Evolutionary conservation across 2,113 vertebrate species (phyloP), one percentile per base, ranked within the genome.

Genomic region (Upupa epops): DNA sequence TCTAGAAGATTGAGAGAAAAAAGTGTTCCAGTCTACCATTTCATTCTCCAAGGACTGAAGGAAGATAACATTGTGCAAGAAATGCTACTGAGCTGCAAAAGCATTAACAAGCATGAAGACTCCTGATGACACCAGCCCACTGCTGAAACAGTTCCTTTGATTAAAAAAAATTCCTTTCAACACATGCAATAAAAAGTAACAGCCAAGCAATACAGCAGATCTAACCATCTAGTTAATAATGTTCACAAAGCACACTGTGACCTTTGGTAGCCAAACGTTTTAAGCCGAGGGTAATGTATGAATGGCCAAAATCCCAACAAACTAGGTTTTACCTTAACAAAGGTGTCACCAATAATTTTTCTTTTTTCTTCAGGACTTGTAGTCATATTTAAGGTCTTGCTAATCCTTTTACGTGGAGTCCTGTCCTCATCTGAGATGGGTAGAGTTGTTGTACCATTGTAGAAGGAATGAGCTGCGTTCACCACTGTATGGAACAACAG

Each of bases 311-410:
- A 17, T 3, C 12, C 12, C 6, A 40, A 2, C 24, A 19, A 28
- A 21, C 26, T 2, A 86, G 54, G 5, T 2, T 8, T 70, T 90
- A 99, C 99, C 98, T 99, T 99, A 56, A 99, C 99, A 92, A 99
- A 99, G 17, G 99, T 99, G 96, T 99, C 99, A 18, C 99, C 99
- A 22, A 99, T 99, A 52, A 99, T 99, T 97, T 99, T 99, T 52
- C 99, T 98, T 91, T 99, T 99, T 93, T 99, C 99, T 83, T 99
- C 99, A 8, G 99, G 99, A 97, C 99, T 99, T 83, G 99, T 99
- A 18, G 99, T 99, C 99, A 99, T 99, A 88, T 99, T 99, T 63
- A 99, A 96, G 3, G 99, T 99, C 95, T 99, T 99, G 97, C 99
- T 99, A 81, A 99, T 99, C 93, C 99, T 98, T 96, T 99, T 99